Conservation (phyloP, 2,888 invertebrate species). For the Aphodius sticticus region DNA sequence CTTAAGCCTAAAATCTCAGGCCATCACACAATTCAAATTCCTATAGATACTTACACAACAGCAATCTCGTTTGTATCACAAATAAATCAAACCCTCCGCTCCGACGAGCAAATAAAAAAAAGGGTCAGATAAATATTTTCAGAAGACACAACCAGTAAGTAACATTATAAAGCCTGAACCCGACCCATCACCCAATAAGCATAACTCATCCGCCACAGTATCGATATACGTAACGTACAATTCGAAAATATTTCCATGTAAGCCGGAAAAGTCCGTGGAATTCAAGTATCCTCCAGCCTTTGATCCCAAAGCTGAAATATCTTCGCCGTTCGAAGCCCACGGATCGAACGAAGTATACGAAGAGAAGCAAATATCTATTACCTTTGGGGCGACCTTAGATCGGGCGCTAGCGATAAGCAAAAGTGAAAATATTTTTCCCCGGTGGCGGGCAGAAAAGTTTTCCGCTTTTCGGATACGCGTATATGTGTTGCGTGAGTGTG, state of each 20-base stretch:
- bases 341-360: not conserved
- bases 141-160: not conserved
- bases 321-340: not conserved
- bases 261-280: not conserved
- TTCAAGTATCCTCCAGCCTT: not conserved
- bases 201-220: not conserved
- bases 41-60: too few relatives aligned
- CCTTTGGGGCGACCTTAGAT: not conserved
- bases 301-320: not conserved
- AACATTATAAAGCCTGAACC: not conserved
- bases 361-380: not conserved
- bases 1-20: too few relatives aligned
- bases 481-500: not conserved
- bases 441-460: not conserved
- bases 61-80: too few relatives aligned
- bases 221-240: not conserved
- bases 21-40: too few relatives aligned
- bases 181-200: not conserved
- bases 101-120: not conserved
- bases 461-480: not conserved
- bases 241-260: not conserved
- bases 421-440: not conserved
- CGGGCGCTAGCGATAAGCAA: not conserved
- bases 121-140: not conserved
- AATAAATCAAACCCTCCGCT: too few relatives aligned